phyloP scores from a whole-genome alignment of 1,140 invertebrate genomes.

The Eurosta solidaginis region DNA sequence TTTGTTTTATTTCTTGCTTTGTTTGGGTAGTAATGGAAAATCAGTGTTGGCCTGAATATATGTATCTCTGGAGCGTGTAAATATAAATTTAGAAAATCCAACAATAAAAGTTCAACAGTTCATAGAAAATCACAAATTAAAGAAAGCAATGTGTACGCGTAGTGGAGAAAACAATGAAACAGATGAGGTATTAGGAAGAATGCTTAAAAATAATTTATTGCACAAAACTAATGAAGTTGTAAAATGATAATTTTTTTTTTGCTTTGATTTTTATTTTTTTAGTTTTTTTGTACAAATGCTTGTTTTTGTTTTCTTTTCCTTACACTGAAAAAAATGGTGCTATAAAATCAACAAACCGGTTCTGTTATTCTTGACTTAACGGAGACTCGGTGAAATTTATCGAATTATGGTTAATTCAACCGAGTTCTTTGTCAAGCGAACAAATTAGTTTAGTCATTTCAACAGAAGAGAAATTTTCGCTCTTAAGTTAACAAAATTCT shows the following conservation, averaged over 20 bases:
- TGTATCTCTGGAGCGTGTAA: not conserved
- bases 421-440: no score
- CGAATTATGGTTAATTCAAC: no score
- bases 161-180: not conserved
- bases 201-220: conserved; percentile 14
- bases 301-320: not conserved
- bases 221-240: conserved; percentile 24
- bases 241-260: not conserved
- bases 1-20: no score
- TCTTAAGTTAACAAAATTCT: no score
- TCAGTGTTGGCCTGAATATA: conserved; percentile 2
- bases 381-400: no score
- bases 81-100: no score
- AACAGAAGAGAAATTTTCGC: no score
- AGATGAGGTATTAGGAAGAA: conserved; percentile 5
- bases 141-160: not conserved
- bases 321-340: no score
- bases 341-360: no score
- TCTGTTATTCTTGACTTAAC: no score
- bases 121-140: not conserved
- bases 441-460: no score
- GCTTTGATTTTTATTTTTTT: not conserved
- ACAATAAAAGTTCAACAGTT: not conserved
- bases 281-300: not conserved
- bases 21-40: conserved; percentile 10